phyloP scores from a whole-genome alignment of 2,113 vertebrate species.

The Elephantulus edwardii region DNA sequence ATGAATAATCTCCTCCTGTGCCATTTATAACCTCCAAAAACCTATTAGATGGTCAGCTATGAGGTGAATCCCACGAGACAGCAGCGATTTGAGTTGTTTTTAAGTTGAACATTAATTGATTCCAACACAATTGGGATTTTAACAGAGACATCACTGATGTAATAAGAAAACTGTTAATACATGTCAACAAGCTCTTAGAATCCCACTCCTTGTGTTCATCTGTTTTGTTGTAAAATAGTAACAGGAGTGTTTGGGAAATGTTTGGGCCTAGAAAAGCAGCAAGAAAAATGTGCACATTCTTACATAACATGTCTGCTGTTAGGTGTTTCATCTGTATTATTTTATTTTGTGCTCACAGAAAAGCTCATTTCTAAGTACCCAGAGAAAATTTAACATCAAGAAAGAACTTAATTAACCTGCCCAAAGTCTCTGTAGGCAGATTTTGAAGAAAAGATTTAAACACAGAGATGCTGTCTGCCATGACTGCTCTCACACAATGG shows the following conservation, averaged over 20 bases:
- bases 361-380: neutral
- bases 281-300: neutral
- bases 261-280: neutral
- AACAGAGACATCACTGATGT: neutral
- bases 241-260: neutral
- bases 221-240: neutral
- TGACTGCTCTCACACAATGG: neutral
- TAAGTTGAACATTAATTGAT: neutral
- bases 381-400: neutral
- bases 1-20: too few relatives aligned
- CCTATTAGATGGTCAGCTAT: too few relatives aligned
- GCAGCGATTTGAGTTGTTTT: too few relatives aligned
- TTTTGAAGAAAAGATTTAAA: slow-evolving; percentile 22
- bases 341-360: neutral
- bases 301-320: too few relatives aligned
- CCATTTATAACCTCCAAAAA: too few relatives aligned
- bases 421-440: neutral
- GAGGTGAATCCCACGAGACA: too few relatives aligned
- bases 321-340: neutral
- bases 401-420: neutral
- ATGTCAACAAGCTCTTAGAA: neutral
- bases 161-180: neutral
- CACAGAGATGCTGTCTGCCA: neutral
- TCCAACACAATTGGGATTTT: neutral
- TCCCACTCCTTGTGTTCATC: neutral